Evolutionary conservation across 2,797 vertebrate genomes (phyloP).

Genomic region (Xyrichtys novacula): DNA sequence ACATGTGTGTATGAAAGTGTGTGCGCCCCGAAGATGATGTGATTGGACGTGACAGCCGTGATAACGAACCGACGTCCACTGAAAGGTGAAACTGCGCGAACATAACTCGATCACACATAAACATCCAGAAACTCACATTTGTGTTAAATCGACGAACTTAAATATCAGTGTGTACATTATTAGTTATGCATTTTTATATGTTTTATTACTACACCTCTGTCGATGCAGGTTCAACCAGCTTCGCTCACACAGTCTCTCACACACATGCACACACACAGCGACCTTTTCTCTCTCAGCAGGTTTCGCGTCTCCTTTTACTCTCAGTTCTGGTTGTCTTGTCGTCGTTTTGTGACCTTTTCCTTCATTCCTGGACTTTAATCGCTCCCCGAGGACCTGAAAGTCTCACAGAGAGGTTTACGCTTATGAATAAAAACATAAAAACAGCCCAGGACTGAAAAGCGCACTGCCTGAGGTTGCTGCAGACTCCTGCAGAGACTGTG

Average conservation of each 20-base stretch:
- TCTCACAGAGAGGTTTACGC: background rate
- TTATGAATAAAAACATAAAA: background rate
- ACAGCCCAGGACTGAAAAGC: background rate
- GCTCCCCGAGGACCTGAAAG: background rate
- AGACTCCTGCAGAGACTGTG: background rate
- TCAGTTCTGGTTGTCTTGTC: background rate
- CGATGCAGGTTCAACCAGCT: background rate
- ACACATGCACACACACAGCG: slow-evolving; percentile 12
- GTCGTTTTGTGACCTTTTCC: slow-evolving; percentile 43
- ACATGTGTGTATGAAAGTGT: slow-evolving; percentile 11
- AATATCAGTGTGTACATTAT: no score
- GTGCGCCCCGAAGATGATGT: slow-evolving; percentile 28
- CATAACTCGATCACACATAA: background rate
- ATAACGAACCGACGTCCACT: slow-evolving; percentile 33
- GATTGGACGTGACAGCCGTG: slow-evolving; percentile 28
- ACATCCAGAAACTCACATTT: background rate
- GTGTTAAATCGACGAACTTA: no score
- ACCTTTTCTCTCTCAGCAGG: slow-evolving; percentile 58
- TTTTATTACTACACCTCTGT: no score
- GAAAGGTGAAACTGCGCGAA: slow-evolving; percentile 17
- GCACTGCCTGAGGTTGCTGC: background rate
- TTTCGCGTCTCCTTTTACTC: slow-evolving; percentile 14
- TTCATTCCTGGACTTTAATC: slow-evolving; percentile 1
- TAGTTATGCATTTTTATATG: no score
- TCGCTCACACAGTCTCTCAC: background rate